Base-by-base conservation (phyloP, 2,888 invertebrate species). In the Bedellia somnulentella region DNA sequence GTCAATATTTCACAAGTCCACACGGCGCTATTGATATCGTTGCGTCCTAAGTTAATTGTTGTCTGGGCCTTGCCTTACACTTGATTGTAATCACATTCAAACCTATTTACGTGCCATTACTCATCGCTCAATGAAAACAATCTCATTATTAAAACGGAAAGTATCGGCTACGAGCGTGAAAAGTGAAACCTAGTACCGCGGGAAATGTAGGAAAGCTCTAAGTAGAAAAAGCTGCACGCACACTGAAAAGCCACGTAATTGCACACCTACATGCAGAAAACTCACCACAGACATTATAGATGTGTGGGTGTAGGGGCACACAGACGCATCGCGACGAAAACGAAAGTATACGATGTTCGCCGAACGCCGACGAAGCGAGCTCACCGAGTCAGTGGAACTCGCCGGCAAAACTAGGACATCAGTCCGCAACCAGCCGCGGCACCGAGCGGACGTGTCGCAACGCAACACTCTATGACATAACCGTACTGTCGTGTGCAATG, bases 351-450 rank as follows among this genome's bases (percentile, higher is more conserved):
- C 76, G 76, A 75, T 42, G 48, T 45, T 37, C 46, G 60, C 62
- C 77, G 77, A 76, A 55, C 57, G 57, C 50, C 39, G 54, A 78
- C 79, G 79, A 78, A 57, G 63, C 66, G 58, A 53, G 67, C 73
- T 70, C 63, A 71, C 76, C 62, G 59, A 78, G 71, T 70, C 68
- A 67, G 73, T 76, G 50, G 70, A 75, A 75, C 73, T 76, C 70
- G 61, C 58, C 67, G 68, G 50, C 59, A 70, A 78, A 80, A 80
- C 79, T 82, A 80, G 80, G 80, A 80, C 80, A 81, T 80, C 80
- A 79, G 80, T 80, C 70, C 64, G 77, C 68, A 66, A 60, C 55
- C 57, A 62, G 66, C 67, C 63, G 75, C 73, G 68, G 66, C 47
- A 56, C 61, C 55, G 52, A 59, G 51, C 59, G 68, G 73, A 71